Base-by-base conservation (phyloP, 2,888 invertebrate species). In the Lasius platythorax region DNA sequence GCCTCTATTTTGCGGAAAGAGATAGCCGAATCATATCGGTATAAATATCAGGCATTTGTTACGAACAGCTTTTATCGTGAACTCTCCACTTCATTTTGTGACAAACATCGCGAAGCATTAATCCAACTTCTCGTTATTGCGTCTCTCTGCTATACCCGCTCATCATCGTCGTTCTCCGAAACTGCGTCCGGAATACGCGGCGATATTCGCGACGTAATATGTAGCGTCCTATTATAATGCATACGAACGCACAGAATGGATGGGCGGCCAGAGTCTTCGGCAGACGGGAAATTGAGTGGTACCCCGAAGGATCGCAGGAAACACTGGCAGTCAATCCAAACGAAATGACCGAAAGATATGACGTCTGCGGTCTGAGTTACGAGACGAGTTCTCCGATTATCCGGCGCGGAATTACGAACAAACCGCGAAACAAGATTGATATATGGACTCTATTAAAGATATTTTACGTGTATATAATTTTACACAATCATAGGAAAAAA, bases 251-350 rank as follows among this genome's bases (percentile, higher is more conserved):
- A 58, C 40, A 56, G 53, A 37, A 74, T 89, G 85, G 85, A 88
- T 83, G 87, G 75, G 72, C 15, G 58, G 43, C 68, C 18, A 40
- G 18, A 76, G 73, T 83, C 85, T 88, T 88, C 73, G 66, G 68
- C 68, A 72, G 83, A 79, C 46, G 89, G 83, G 88, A 85, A 89
- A 89, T 88, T 85, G 83, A 87, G 82, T 66, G 70, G 73, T 37
- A 76, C 28, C 43, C 23, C 43, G 66, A 84, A 82, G 76, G 84
- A 78, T 72, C 74, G 74, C 23, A 84, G 87, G 67, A 88, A 87
- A 72, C 61, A 58, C 43, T 33, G 23, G 79, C 72, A 46, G 72
- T 61, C 72, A 72, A 81, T 72, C 61, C 37, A 18, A 40, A 61
- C 61, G 37, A 46, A 72, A 81, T 72, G 72, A 28, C 28, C 46